Base-by-base conservation (phyloP, 1,140 invertebrate genomes). In the Neodiprion virginianus region DNA sequence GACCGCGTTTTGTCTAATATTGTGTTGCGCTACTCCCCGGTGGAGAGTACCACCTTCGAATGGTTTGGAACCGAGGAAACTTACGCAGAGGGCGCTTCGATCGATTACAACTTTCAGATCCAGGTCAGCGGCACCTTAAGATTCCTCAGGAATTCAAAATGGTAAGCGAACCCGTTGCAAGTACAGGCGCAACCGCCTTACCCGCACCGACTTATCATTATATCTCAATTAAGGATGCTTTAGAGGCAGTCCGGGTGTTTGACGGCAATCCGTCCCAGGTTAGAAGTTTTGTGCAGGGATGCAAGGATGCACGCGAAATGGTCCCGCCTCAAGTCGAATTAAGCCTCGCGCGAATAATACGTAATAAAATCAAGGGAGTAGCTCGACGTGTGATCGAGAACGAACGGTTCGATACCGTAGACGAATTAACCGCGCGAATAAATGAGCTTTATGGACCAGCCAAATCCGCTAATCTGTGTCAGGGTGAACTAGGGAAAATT, bases 401-500 rank as follows among this genome's bases (percentile, higher is more conserved):
- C n/a, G 11, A 23, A 1, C 68, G 48, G 49, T 76, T 74, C 48
- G 47, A 48, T 0, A 76, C 48, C 3, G 65, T 74, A 53, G 47
- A 72, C 17, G 48, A 67, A 9, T 70, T 78, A 14, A 74, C 48
- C 10, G 68, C 67, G 12, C 66, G 17, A 14, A 40, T 78, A 48
- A 75, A 74, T 17, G 50, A 21, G 8, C 17, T 76, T 48, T 75
- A 49, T 71, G 48, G 21, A 8, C 70, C 74, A 1, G 21, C 40
- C 0, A 75, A 67, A 75, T 67, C 67, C 9, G 67, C 73, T 1
- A 70, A 74, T 61, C 71, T 74, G 67, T 21, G 72, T 4, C 76
- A 70, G 8, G 66, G 74, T 3, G 76, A 77, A 71, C 50, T 77
- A n/a, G 76, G 76, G 48, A 70, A 23, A 23, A n/a, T 53, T 14